Evolutionary conservation across 2,888 invertebrate species (phyloP).

Genomic region (Chrysina gloriosa): DNA sequence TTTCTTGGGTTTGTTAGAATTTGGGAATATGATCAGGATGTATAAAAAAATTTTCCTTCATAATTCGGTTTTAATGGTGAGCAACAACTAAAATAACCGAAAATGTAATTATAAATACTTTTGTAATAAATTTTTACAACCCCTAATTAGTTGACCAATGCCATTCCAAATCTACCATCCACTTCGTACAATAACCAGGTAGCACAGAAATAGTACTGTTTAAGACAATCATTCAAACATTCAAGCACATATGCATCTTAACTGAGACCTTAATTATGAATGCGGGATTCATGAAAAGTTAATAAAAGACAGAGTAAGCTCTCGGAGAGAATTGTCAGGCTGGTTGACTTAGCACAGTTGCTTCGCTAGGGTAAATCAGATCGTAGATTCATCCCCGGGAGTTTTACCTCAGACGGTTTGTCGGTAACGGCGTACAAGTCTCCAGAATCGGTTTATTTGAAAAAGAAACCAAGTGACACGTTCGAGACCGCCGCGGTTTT

Average conservation of each 20-base stretch:
- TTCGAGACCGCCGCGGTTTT: slow-evolving; percentile 1
- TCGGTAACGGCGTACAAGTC: neutral
- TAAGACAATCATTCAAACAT: too few relatives aligned
- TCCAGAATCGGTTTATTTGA: slow-evolving; percentile 13
- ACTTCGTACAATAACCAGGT: too few relatives aligned
- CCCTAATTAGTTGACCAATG: too few relatives aligned
- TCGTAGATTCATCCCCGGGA: slow-evolving; percentile 46
- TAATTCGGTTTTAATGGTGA: too few relatives aligned
- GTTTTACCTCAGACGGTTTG: slow-evolving; percentile 42
- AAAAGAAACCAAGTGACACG: slow-evolving; percentile 29
- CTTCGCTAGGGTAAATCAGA: slow-evolving; percentile 45
- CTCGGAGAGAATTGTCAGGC: slow-evolving; percentile 50
- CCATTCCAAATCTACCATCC: too few relatives aligned
- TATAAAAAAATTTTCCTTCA: too few relatives aligned
- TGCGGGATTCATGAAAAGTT: slow-evolving; percentile 54
- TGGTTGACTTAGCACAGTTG: slow-evolving; percentile 47
- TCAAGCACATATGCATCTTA: slow-evolving; percentile 25
- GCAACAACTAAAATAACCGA: too few relatives aligned
- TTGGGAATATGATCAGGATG: too few relatives aligned
- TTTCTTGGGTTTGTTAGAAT: too few relatives aligned
- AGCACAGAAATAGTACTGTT: too few relatives aligned
- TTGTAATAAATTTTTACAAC: too few relatives aligned
- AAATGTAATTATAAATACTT: too few relatives aligned
- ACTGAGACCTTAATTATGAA: slow-evolving; percentile 50
- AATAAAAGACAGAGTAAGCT: slow-evolving; percentile 48